Evolutionary conservation across 1,140 invertebrate species (phyloP), one percentile per base, ranked within the genome.

Genomic region (Capitella teleta): DNA sequence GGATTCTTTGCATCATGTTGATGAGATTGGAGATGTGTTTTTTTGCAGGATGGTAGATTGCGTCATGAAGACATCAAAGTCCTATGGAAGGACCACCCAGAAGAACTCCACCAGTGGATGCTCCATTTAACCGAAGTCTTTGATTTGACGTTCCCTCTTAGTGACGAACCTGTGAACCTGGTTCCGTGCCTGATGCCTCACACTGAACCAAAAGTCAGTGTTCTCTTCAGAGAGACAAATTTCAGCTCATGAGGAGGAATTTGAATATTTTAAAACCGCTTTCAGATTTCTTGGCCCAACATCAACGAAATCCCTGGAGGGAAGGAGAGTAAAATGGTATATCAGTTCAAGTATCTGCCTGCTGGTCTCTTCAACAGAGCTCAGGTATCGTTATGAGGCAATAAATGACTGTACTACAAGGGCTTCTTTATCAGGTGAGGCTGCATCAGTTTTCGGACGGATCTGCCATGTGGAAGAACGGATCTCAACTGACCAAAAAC

Each of bases 341-440:
- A 67, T 53, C 59, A 57, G 30, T 70, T 68, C 54, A 57, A 61
- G n/a, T 70, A 70, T 37, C 56, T 70, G n/a, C 67, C 67, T 24
- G 57, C 63, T 43, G 68, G 69, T 19, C 53, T 72, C n/a, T 72
- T 72, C 54, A 72, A 72, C 52, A 62, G 69, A 58, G 64, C 61
- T 23, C 69, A 72, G 64, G 67, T 70, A 6, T 36, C n/a, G n/a
- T n/a, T n/a, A n/a, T 34, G 30, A 34, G 30, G 30, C 8, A 8
- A 34, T 34, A 34, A 34, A 8, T n/a, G 8, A 34, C 8, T 34
- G 30, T 34, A n/a, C 8, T 34, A 34, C 30, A 34, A 34, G 30
- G 30, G n/a, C n/a, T n/a, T 56, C 5, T 12, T 28, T 55, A 49
- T 37, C 51, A 68, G 66, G 67, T 70, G 21, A 49, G 68, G 28